Conservation (phyloP, 2,888 invertebrate species). For the Rhamnusium bicolor region DNA sequence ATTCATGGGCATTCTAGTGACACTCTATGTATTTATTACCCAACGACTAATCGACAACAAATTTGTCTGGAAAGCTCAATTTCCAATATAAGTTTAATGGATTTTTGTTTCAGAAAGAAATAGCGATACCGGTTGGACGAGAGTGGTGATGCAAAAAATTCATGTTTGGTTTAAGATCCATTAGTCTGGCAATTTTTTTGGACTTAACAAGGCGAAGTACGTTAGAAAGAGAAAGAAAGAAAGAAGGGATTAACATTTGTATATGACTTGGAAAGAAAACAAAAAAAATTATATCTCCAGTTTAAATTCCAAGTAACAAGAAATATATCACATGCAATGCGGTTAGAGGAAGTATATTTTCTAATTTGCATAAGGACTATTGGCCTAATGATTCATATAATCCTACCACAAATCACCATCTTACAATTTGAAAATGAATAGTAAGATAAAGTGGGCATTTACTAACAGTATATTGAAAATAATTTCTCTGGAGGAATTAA, state of each 20-base stretch:
- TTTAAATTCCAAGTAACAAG: background rate
- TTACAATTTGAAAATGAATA: no score
- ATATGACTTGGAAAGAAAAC: background rate
- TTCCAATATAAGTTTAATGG: background rate
- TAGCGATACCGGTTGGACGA: background rate
- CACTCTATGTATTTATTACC: background rate
- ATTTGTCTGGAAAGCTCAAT: background rate
- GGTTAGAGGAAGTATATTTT: background rate
- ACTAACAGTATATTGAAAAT: no score
- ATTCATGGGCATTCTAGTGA: background rate
- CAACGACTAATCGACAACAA: background rate
- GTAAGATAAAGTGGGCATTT: no score
- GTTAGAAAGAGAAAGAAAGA: background rate
- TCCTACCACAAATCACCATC: no score
- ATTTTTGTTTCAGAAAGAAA: background rate
- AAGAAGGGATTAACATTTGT: background rate
- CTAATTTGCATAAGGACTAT: background rate
- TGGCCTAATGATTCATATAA: no score
- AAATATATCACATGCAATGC: background rate
- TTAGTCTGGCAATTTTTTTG: background rate
- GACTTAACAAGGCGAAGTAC: background rate
- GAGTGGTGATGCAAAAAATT: background rate
- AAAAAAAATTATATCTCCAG: background rate
- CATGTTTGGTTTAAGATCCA: background rate
- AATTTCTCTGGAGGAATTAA: no score